Conservation (phyloP, 2,113 vertebrate species). For the Pongo abelii region DNA sequence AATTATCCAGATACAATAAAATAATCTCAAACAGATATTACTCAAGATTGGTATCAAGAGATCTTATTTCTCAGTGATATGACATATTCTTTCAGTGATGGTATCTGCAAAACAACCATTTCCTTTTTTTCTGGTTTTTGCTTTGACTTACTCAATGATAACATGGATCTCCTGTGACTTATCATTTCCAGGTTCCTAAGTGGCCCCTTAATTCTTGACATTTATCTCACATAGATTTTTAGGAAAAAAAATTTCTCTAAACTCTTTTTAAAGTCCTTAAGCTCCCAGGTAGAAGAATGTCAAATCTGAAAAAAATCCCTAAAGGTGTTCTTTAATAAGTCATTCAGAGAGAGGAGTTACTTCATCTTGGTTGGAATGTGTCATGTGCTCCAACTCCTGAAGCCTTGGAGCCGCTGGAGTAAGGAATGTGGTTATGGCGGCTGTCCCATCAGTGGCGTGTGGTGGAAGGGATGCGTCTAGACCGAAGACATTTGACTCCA, state of each 20-base stretch:
- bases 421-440: neutral
- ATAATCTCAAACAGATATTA: conserved; percentile 6
- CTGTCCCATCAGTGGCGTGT: neutral
- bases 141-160: conserved; percentile 4
- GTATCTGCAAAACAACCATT: neutral
- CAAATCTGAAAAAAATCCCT: conserved; percentile 45
- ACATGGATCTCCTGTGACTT: neutral
- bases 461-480: neutral
- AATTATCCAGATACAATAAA: conserved; percentile 65
- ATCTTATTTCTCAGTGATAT: conserved; percentile 19
- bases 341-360: conserved; percentile 45
- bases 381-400: conserved; percentile 10
- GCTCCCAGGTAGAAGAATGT: conserved; percentile 38
- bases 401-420: neutral
- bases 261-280: conserved; percentile 9
- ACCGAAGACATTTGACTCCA: conserved; percentile 23
- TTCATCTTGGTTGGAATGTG: conserved; percentile 42
- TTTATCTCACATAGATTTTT: conserved; percentile 13
- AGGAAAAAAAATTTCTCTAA: neutral
- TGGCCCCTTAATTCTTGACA: neutral
- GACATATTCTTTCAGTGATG: neutral
- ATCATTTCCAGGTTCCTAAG: conserved; percentile 30
- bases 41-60: conserved; percentile 32
- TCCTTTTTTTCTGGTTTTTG: neutral
- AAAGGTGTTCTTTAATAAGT: conserved; percentile 55